Evolutionary conservation across 1,140 invertebrate genomes (phyloP).

Genomic region (Orussus abietinus): DNA sequence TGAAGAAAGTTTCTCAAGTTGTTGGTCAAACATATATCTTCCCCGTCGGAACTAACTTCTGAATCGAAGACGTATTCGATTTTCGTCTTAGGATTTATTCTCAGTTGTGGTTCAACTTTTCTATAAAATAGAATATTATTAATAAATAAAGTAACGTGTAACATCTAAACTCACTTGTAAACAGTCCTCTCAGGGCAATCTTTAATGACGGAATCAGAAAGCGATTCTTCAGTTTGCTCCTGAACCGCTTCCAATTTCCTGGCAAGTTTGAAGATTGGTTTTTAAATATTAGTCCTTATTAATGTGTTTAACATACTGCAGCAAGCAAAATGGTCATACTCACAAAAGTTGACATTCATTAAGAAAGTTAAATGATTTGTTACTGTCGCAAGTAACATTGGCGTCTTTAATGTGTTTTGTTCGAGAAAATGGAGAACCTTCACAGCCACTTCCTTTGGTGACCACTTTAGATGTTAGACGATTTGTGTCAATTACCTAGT

Average conservation of each 20-base stretch:
- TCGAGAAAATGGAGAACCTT: no score
- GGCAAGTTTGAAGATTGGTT: background rate
- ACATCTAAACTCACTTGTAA: background rate
- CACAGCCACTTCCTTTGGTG: no score
- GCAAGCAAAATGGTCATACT: no score
- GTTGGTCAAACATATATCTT: conserved; percentile 7
- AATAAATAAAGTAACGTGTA: background rate
- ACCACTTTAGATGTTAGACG: no score
- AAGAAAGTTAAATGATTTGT: no score
- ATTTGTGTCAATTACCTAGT: no score
- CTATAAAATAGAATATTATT: background rate
- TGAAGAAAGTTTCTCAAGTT: conserved; percentile 8
- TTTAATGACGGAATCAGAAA: background rate
- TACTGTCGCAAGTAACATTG: no score
- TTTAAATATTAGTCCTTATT: no score
- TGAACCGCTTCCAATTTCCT: background rate
- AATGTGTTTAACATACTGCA: no score
- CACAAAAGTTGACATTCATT: no score
- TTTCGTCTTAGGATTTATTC: conserved; percentile 6
- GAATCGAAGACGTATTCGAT: conserved; percentile 12
- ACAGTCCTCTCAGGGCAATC: background rate
- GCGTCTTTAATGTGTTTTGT: no score
- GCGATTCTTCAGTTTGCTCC: background rate
- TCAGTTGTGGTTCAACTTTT: background rate
- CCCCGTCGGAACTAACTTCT: conserved; percentile 11